Conservation (phyloP, 2,113 vertebrate species). For the Muntiacus muntjak region DNA sequence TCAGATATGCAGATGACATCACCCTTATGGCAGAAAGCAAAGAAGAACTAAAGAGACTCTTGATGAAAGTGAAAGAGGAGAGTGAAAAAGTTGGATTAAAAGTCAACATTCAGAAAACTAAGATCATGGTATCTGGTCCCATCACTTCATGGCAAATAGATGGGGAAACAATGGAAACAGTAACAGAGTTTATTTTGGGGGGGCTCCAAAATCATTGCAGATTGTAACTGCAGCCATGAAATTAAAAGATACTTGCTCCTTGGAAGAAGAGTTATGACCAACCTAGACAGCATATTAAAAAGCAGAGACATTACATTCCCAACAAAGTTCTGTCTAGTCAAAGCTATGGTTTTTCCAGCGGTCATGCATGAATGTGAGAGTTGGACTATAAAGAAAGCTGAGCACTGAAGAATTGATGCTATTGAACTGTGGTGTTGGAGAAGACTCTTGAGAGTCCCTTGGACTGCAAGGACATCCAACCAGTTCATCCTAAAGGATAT, state of each 20-base stretch:
- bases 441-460: background rate
- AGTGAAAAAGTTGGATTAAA: background rate
- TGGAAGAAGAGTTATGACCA: background rate
- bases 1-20: background rate
- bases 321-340: background rate
- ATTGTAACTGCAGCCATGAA: background rate
- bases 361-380: background rate
- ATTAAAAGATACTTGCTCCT: background rate
- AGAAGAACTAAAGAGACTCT: background rate
- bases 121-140: background rate
- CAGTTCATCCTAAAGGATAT: background rate
- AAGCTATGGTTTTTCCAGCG: background rate
- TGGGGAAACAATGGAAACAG: background rate
- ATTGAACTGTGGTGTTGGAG: background rate
- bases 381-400: background rate
- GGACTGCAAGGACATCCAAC: background rate
- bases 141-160: background rate
- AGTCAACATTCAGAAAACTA: background rate
- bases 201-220: background rate
- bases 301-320: background rate
- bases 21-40: background rate
- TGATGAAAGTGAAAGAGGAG: background rate
- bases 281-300: background rate
- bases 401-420: accelerated
- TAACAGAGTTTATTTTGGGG: background rate